Conservation (phyloP, 2,797 vertebrate species). For the Danionella dracula region DNA sequence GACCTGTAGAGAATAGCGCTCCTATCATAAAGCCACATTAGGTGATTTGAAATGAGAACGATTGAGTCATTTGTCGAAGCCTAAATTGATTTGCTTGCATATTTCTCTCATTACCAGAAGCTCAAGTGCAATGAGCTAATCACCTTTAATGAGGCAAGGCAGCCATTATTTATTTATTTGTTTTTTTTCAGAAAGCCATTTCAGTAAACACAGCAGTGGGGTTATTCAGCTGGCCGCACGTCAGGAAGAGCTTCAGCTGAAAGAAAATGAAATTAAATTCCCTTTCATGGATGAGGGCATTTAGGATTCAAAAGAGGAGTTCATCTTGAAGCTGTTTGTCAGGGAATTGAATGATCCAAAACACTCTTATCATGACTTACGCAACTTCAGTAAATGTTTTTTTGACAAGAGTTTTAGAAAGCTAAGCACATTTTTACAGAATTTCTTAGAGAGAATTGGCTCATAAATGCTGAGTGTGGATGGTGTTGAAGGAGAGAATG, state of each 20-base stretch:
- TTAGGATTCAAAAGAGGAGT: not conserved
- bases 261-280: conserved; percentile 3
- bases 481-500: not conserved
- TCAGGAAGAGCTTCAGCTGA: conserved; percentile 7
- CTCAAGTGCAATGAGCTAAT: not conserved
- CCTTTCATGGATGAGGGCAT: not conserved
- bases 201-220: conserved; percentile 5
- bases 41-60: not conserved
- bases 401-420: too few species aligned
- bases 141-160: not conserved
- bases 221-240: not conserved
- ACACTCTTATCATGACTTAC: too few species aligned
- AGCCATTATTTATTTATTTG: conserved; percentile 1
- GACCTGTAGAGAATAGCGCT: not conserved
- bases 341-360: not conserved
- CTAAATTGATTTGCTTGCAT: conserved; percentile 25
- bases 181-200: not conserved
- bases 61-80: conserved; percentile 6
- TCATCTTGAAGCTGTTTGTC: conserved; percentile 1
- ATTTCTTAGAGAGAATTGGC: too few species aligned
- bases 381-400: too few species aligned
- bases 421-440: too few species aligned
- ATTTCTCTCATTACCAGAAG: conserved; percentile 16
- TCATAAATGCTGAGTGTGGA: too few species aligned
- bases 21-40: not conserved